These are phyloP conservation scores for Philopedon plagiatum DNA, from an alignment of 2,888 invertebrate genomes.

Conservation along the genomic window DNA sequence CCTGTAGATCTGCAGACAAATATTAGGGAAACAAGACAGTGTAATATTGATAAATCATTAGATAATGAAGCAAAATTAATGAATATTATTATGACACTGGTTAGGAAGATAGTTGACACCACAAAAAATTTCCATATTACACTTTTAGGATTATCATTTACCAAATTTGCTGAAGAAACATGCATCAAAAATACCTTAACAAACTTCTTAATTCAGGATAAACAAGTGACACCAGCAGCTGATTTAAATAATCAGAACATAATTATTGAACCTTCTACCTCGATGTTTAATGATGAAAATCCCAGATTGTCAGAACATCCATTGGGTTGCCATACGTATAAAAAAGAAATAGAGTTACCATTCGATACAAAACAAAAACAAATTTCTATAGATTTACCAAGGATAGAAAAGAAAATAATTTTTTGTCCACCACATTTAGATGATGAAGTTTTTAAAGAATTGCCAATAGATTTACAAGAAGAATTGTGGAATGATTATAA, in stretches of 20 bases:
- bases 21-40: conserved; percentile 83
- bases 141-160: conserved; percentile 84
- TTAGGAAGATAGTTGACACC: conserved; percentile 81
- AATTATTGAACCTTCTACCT: conserved; percentile 53
- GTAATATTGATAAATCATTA: conserved; percentile 79
- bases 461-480: conserved; percentile 81
- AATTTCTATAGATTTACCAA: conserved; percentile 63
- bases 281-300: conserved; percentile 65
- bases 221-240: conserved; percentile 84
- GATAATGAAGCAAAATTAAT: conserved; percentile 78
- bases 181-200: conserved; percentile 75
- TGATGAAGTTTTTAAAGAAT: conserved; percentile 78
- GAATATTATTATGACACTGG: conserved; percentile 80
- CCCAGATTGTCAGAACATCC: conserved; percentile 80
- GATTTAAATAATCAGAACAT: conserved; percentile 69
- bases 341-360: no score
- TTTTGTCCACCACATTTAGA: conserved; percentile 78
- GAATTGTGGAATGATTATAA: conserved; percentile 82
- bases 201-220: conserved; percentile 82
- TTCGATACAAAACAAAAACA: conserved; percentile 75
- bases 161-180: conserved; percentile 83
- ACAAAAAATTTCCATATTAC: conserved; percentile 85
- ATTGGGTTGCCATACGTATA: conserved; percentile 78
- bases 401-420: conserved; percentile 63
- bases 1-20: conserved; percentile 74